Evolutionary conservation across 2,888 invertebrate genomes (phyloP).

Genomic region (Cryptophagus acutangulus): DNA sequence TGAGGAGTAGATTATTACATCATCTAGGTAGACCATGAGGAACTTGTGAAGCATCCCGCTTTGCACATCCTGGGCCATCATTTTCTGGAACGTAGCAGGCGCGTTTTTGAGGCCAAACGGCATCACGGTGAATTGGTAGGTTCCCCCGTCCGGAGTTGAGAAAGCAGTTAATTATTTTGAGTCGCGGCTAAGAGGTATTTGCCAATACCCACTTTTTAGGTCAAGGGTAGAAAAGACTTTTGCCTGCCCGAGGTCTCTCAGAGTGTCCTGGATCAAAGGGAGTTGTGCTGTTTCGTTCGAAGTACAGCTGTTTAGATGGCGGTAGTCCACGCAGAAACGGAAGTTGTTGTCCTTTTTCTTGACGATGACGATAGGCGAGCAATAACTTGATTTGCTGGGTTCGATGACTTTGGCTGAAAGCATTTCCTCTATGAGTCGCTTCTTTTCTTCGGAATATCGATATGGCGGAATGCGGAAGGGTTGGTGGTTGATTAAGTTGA

Average conservation of each 20-base stretch:
- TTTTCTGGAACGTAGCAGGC: too few species aligned
- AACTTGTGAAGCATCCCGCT: slow-evolving; percentile 11
- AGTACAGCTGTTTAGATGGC: slow-evolving; percentile 10
- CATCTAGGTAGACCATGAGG: slow-evolving; percentile 27
- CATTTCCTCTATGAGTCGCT: not conserved
- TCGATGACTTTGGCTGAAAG: not conserved
- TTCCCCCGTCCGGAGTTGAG: slow-evolving; percentile 10
- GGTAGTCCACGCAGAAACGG: slow-evolving; percentile 12
- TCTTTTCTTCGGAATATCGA: too few species aligned
- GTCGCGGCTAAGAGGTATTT: slow-evolving; percentile 10
- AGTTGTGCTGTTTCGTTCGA: slow-evolving; percentile 7
- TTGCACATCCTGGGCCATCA: slow-evolving; percentile 10
- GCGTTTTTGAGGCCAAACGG: too few species aligned
- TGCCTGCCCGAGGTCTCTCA: slow-evolving; percentile 15
- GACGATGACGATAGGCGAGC: slow-evolving; percentile 3
- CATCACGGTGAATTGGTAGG: too few species aligned
- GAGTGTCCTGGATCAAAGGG: slow-evolving; percentile 12
- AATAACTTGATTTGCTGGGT: not conserved
- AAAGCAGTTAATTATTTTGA: slow-evolving; percentile 16
- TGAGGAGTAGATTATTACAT: too few species aligned
- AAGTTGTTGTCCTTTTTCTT: slow-evolving; percentile 4
- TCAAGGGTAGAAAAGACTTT: slow-evolving; percentile 14
- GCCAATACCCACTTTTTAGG: slow-evolving; percentile 19
- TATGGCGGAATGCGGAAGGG: too few species aligned
- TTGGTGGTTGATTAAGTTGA: too few species aligned